phyloP scores from a whole-genome alignment of 1,140 invertebrate genomes.

The Himalopsyche phryganea region DNA sequence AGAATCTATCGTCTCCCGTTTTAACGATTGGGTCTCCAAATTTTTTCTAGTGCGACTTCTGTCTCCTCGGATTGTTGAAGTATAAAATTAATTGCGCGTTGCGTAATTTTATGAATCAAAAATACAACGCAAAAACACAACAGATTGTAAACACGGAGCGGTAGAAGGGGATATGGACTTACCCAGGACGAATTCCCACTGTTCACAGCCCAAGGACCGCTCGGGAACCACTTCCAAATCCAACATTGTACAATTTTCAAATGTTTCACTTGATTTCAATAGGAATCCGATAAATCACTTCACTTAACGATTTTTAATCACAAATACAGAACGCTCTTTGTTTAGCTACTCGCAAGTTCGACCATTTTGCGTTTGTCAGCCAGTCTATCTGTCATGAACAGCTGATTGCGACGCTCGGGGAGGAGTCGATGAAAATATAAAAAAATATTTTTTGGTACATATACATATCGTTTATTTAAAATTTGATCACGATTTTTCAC shows the following conservation, averaged over 20 bases:
- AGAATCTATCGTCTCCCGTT: too few relatives aligned
- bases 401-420: slow-evolving; percentile 46
- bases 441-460: too few relatives aligned
- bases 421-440: neutral
- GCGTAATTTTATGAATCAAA: slow-evolving; percentile 45
- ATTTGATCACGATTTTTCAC: too few relatives aligned
- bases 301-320: slow-evolving; percentile 27
- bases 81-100: slow-evolving; percentile 26
- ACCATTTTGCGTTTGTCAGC: slow-evolving; percentile 57
- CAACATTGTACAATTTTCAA: slow-evolving; percentile 66
- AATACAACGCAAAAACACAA: slow-evolving; percentile 53
- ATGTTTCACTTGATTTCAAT: neutral
- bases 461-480: too few relatives aligned
- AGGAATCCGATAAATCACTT: neutral
- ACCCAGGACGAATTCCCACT: slow-evolving; percentile 97
- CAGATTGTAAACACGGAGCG: slow-evolving; percentile 44
- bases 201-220: slow-evolving; percentile 90
- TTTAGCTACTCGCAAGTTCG: slow-evolving; percentile 55
- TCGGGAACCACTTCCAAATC: slow-evolving; percentile 94
- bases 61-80: too few relatives aligned
- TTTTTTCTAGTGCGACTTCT: too few relatives aligned
- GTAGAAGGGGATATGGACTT: slow-evolving; percentile 42
- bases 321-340: slow-evolving; percentile 51
- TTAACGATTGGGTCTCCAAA: too few relatives aligned
- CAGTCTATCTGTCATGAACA: slow-evolving; percentile 57